A percentile compares a stretch with the other conserved stretches of the same genome.
Evolutionary conservation across 1,140 invertebrate genomes (phyloP).

Genomic region (Eumeta japonica): DNA sequence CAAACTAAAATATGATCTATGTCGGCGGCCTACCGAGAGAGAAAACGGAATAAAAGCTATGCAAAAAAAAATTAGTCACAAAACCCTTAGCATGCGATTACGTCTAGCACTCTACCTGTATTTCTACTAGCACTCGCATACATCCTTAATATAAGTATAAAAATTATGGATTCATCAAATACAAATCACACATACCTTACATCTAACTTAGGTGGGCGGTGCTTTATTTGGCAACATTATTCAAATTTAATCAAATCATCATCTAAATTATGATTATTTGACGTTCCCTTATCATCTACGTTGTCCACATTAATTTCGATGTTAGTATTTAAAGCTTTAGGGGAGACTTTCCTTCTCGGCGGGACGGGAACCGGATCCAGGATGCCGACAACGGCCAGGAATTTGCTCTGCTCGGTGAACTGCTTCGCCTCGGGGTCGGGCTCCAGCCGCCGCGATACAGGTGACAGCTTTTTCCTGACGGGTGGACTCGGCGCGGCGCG

Average conservation of each 20-base stretch:
- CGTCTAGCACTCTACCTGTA: too few relatives aligned
- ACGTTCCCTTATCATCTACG: neutral
- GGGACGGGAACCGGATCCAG: constrained; percentile 35
- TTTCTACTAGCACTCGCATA: too few relatives aligned
- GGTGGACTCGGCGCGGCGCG: constrained; percentile 49
- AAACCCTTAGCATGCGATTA: too few relatives aligned
- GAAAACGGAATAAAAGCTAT: too few relatives aligned
- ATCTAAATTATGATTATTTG: neutral
- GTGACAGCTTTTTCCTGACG: constrained; percentile 43
- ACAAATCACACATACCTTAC: too few relatives aligned
- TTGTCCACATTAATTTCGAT: neutral
- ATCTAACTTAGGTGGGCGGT: neutral
- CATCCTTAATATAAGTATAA: too few relatives aligned
- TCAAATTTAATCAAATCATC: constrained; percentile 2
- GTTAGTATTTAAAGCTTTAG: constrained; percentile 18
- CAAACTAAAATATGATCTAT: too few relatives aligned
- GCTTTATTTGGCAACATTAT: too few relatives aligned
- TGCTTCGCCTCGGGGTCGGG: constrained; percentile 25
- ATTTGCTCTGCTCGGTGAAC: constrained; percentile 27
- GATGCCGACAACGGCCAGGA: constrained; percentile 28
- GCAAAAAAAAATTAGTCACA: too few relatives aligned
- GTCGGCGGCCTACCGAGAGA: too few relatives aligned
- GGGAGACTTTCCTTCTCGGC: constrained; percentile 32
- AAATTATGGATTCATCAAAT: too few relatives aligned
- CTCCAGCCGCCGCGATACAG: constrained; percentile 30